Base-by-base conservation (phyloP, 2,797 vertebrate genomes). In the Amniataba percoides region DNA sequence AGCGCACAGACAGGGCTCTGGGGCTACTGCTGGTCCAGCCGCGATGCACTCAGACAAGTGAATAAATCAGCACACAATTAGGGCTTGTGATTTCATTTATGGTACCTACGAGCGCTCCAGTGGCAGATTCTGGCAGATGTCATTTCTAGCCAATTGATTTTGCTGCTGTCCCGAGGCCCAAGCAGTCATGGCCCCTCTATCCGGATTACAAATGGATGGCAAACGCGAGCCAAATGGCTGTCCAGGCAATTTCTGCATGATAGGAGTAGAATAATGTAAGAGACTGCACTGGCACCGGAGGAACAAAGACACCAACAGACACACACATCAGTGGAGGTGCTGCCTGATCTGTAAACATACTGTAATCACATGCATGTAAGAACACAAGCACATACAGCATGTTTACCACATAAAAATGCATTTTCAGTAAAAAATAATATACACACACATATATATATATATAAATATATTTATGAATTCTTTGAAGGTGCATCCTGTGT, bases 71-170 rank as follows among this genome's bases (percentile, higher is more conserved):
- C 88, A 80, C 87, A 90, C 94, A 95, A 95, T 96, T 95, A 96
- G 94, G 89, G 83, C 88, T 87, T 87, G 92, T 94, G 94, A 95
- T 95, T 96, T 95, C 92, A 95, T 95, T 95, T 93, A 94, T 89
- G 91, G 91, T 93, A 94, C 94, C 94, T 94, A 89, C 74, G 86
- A 95, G 94, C 88, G 60, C 91, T 94, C 91, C 80, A 15, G 71
- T 89, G 90, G 93, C 91, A 86, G 85, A 89, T 92, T 87, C 93
- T 94, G 95, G 94, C 94, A 96, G 95, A 95, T 96, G 95, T 95
- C 95, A 95, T 95, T 95, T 95, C 95, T 94, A 95, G 92, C 86
- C 95, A 95, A 95, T 96, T 95, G 95, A 94, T 96, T 96, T 95
- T 94, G 93, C 93, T 88, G 83, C 93, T 78, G 91, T 95, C 94